Conservation (phyloP, 2,888 invertebrate genomes). For the Dorcus parallelipipedus region DNA sequence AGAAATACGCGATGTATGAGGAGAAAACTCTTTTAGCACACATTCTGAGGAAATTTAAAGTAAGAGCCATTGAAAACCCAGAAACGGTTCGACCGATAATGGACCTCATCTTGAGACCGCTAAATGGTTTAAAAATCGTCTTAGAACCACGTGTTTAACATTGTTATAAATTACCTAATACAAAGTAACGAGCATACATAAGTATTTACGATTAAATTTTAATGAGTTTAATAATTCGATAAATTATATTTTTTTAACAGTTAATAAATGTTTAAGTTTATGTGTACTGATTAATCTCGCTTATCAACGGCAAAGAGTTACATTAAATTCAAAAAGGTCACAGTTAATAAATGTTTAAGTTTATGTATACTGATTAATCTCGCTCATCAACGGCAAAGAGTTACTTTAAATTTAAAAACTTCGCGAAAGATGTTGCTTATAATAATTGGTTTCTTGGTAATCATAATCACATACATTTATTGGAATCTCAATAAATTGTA, state of each 20-base stretch:
- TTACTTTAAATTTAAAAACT: too few species aligned
- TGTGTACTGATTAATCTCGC: slow-evolving; percentile 10
- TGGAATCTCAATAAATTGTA: too few species aligned
- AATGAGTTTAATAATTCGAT: background rate
- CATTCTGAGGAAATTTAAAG: background rate
- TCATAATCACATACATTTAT: too few species aligned
- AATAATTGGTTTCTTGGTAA: too few species aligned
- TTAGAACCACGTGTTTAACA: background rate
- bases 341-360: too few species aligned
- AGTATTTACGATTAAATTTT: background rate
- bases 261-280: slow-evolving; percentile 4
- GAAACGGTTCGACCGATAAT: background rate
- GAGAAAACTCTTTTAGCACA: background rate
- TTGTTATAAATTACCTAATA: too few species aligned
- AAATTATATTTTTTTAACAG: background rate
- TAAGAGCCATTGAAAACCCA: background rate
- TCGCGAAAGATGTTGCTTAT: too few species aligned
- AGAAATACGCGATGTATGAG: background rate
- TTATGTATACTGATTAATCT: too few species aligned
- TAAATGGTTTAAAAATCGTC: background rate
- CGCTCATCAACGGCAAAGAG: too few species aligned
- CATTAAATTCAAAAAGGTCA: background rate
- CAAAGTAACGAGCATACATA: background rate
- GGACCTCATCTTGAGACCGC: background rate
- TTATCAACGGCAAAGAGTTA: slow-evolving; percentile 3